These are phyloP conservation scores for Epinephelus moara DNA, from an alignment of 2,113 vertebrate species.

Conservation along the genomic window DNA sequence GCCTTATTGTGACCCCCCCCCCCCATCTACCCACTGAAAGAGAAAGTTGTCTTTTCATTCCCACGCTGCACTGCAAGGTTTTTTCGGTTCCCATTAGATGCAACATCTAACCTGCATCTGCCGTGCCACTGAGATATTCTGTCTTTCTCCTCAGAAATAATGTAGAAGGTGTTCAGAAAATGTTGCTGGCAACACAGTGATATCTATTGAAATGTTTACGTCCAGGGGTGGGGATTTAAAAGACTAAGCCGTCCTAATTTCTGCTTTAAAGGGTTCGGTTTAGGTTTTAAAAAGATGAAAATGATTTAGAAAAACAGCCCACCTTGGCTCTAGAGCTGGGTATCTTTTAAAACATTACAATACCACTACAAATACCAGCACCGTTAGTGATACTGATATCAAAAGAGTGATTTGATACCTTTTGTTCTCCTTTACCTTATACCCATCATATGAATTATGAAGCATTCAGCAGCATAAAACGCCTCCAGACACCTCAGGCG, in stretches of 20 bases:
- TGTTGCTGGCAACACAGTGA: not conserved
- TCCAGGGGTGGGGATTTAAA: conserved; percentile 24
- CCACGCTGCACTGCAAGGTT: not conserved
- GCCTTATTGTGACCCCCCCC: conserved; percentile 8
- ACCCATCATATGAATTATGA: too few relatives aligned
- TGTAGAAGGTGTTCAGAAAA: not conserved
- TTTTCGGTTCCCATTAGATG: not conserved
- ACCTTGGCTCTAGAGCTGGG: too few relatives aligned
- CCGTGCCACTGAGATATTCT: not conserved
- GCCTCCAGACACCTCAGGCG: too few relatives aligned
- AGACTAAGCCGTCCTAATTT: not conserved
- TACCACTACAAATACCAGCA: too few relatives aligned
- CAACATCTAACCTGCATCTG: conserved; percentile 5
- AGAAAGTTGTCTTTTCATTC: conserved; percentile 25
- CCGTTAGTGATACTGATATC: too few relatives aligned
- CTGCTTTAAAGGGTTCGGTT: not conserved
- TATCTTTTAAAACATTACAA: too few relatives aligned
- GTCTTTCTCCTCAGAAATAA: not conserved
- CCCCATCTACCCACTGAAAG: conserved; percentile 14
- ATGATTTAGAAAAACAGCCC: too few relatives aligned
- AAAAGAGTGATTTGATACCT: too few relatives aligned
- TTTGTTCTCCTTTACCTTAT: too few relatives aligned
- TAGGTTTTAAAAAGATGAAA: not conserved
- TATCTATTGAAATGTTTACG: not conserved
- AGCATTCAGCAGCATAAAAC: too few relatives aligned